Percentiles rank a stretch among this genome's conserved stretches.
Evolutionary conservation across 2,797 vertebrate species (phyloP).

Genomic region (Cirrhinus mrigala): DNA sequence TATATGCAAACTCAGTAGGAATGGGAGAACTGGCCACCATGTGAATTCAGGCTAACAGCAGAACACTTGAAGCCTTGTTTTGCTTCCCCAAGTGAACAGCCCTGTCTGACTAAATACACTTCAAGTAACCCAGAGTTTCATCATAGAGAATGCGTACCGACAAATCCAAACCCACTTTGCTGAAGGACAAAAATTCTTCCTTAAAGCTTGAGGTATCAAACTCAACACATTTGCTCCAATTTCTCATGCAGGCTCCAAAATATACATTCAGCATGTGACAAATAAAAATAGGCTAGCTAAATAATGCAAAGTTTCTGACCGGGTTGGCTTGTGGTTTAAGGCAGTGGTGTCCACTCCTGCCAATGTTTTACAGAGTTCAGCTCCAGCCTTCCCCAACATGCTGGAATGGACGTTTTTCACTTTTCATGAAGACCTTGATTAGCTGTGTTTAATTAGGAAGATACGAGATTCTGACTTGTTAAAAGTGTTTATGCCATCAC

Average conservation of each 20-base stretch:
- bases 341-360: background rate
- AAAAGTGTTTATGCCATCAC: background rate
- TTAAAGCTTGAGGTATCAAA: slow-evolving; percentile 2
- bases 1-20: background rate
- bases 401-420: background rate
- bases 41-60: background rate
- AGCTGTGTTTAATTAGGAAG: background rate
- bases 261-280: background rate
- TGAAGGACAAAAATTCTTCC: slow-evolving; percentile 3
- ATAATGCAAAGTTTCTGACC: background rate
- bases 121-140: slow-evolving; percentile 27
- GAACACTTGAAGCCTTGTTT: slow-evolving; percentile 3
- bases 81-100: slow-evolving; percentile 1
- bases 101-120: slow-evolving; percentile 25
- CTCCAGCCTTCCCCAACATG: background rate
- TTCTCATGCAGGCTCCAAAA: background rate
- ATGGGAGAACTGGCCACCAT: background rate
- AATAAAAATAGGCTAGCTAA: background rate
- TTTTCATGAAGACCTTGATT: background rate
- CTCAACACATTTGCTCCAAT: slow-evolving; percentile 5
- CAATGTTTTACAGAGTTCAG: no score
- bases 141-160: background rate
- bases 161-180: slow-evolving; percentile 21
- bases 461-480: background rate
- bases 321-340: background rate